Base-by-base conservation (phyloP, 2,113 vertebrate genomes). In the Numida meleagris region DNA sequence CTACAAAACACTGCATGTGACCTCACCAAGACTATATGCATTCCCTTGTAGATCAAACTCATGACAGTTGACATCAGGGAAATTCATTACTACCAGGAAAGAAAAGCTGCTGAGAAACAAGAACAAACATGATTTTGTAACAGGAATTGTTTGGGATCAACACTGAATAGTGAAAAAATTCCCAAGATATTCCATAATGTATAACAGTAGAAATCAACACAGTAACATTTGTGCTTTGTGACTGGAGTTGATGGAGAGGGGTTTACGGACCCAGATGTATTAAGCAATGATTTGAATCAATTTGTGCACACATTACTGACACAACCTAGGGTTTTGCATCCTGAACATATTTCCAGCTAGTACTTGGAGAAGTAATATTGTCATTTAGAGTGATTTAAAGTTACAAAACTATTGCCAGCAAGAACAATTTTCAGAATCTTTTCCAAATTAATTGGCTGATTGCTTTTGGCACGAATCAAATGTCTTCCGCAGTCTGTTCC, bases 341-440 rank as follows among this genome's bases (percentile, higher is more conserved):
- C 36, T 73, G 59, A 88, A 79, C 55, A 29, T 92, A 77, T 96
- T 95, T 96, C 58, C 70, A 93, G 73, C 82, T 77, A 89, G 46
- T 51, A 84, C 46, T 87, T 78, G 62, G 96, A 87, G 68, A 96
- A 96, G 80, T 90, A 90, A 94, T 74, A 95, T 33, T 92, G 82
- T 57, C 91, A 86, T 90, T 90, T 81, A 91, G 87, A 84, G 58
- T 88, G 66, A 81, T 87, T 95, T 94, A 90, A 96, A 96, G 65
- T 92, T 92, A 91, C 85, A 97, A 95, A 94, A 90, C 62, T 63
- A 83, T 53, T 76, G 34, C 78, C 48, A 27, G 50, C 65, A 88
- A 95, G 61, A 96, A 72, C 86, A 89, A 96, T 96, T 95, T 89
- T 96, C 91, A 94, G 51, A 77, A 71, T 24, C 45, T 40, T 93